Percentiles rank a stretch among this genome's conserved stretches.
Evolutionary conservation across 53 echinoderm and acorn worm genomes (phyloP).

Genomic region (Actinopyga echinites): DNA sequence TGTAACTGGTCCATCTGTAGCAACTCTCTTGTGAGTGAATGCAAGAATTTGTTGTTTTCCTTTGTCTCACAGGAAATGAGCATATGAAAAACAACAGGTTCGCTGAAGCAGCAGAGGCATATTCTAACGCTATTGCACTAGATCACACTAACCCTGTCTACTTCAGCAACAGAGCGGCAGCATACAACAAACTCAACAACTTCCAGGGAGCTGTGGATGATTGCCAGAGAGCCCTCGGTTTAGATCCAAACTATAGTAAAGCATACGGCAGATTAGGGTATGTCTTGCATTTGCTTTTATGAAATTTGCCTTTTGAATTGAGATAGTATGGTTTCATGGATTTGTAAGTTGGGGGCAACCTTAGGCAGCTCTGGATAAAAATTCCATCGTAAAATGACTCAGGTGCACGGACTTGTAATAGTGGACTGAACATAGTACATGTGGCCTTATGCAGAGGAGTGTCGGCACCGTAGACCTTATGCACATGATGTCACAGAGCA

Average conservation of each 20-base stretch:
- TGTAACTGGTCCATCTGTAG: no score
- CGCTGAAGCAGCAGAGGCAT: conserved; percentile 79
- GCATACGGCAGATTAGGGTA: conserved; percentile 98
- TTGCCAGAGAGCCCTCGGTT: conserved; percentile 79
- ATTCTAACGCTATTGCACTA: conserved; percentile 76
- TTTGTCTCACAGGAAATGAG: conserved; percentile 72
- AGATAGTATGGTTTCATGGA: no score
- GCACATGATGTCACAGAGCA: no score
- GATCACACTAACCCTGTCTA: conserved; percentile 84
- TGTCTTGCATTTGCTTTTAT: neutral
- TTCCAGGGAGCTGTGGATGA: conserved; percentile 87
- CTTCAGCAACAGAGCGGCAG: conserved; percentile 96
- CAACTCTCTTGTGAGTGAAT: neutral
- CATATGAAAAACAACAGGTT: conserved; percentile 79
- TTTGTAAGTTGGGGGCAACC: no score
- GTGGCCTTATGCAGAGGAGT: no score
- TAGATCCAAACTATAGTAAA: conserved; percentile 95
- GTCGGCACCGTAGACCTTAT: no score
- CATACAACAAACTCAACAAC: conserved; percentile 84
- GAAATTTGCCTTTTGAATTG: no score
- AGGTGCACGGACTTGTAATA: no score
- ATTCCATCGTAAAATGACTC: no score
- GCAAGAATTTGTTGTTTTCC: neutral
- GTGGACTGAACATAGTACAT: no score
- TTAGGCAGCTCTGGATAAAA: no score